Evolutionary conservation across 2,888 invertebrate species (phyloP).

Genomic region (Drosophila glabriapex): DNA sequence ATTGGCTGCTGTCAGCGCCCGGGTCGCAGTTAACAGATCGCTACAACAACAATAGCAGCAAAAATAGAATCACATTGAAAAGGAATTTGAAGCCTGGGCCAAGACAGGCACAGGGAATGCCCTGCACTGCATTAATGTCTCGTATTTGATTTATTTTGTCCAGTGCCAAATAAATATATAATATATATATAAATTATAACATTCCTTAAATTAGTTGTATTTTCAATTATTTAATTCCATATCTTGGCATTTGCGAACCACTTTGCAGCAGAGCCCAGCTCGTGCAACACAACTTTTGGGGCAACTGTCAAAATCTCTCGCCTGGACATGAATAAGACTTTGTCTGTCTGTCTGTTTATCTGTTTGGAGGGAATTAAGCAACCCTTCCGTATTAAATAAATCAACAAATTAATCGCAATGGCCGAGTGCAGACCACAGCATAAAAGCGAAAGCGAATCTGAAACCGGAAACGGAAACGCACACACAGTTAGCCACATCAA

Average conservation of each 20-base stretch:
- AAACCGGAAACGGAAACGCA: constrained; percentile 73
- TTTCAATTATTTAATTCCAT: neutral
- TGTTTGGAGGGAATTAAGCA: constrained; percentile 72
- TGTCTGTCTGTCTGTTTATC: neutral
- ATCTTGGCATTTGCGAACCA: neutral
- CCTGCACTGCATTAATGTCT: neutral
- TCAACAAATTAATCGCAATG: constrained; percentile 74
- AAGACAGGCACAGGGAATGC: neutral
- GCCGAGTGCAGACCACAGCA: constrained; percentile 60
- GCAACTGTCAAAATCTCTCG: neutral
- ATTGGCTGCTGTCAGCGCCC: constrained; percentile 55
- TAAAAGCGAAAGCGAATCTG: constrained; percentile 16
- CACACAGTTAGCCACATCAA: constrained; percentile 76
- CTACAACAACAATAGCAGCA: constrained; percentile 35
- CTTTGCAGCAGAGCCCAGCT: neutral
- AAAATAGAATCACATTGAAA: constrained; percentile 32
- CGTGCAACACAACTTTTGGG: constrained; percentile 8
- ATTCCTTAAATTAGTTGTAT: neutral
- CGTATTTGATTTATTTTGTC: neutral
- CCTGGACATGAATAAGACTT: constrained; percentile 56
- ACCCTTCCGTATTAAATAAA: constrained; percentile 84
- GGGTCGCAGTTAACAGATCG: neutral
- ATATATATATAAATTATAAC: neutral
- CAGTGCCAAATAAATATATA: neutral
- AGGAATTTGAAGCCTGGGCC: constrained; percentile 11